phyloP scores from a whole-genome alignment of 2,797 vertebrate genomes.

The Rhyacichthys aspro region DNA sequence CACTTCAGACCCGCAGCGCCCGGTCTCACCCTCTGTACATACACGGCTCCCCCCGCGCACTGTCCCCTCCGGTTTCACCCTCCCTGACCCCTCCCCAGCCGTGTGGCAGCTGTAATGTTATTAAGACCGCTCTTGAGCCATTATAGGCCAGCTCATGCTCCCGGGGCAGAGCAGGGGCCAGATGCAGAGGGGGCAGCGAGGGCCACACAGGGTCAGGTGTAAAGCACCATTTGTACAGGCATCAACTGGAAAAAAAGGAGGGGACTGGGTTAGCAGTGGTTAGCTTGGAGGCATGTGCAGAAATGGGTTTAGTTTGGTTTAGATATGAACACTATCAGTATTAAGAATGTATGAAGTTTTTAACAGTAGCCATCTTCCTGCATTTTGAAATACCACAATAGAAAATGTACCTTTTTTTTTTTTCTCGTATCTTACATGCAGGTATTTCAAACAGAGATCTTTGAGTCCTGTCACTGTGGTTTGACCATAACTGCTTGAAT shows the following conservation, averaged over 20 bases:
- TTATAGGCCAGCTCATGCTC: constrained; percentile 53
- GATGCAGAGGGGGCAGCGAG: constrained; percentile 45
- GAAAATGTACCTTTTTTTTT: no score
- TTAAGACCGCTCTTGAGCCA: constrained; percentile 74
- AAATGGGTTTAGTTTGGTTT: neutral
- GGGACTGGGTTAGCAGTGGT: neutral
- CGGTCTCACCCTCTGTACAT: constrained; percentile 40
- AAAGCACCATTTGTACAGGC: constrained; percentile 26
- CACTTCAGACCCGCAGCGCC: constrained; percentile 39
- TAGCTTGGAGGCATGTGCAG: constrained; percentile 6
- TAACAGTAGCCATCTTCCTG: no score
- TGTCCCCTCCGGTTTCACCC: constrained; percentile 45
- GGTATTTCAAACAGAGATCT: no score
- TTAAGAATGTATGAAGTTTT: no score
- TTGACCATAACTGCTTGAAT: no score
- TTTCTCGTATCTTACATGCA: no score
- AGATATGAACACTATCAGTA: no score
- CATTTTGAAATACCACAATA: no score
- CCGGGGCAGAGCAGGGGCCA: constrained; percentile 34
- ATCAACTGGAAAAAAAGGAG: constrained; percentile 4
- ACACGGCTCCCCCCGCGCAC: neutral
- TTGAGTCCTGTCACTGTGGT: no score
- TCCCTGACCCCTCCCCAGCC: constrained; percentile 61
- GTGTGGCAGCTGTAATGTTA: constrained; percentile 76
- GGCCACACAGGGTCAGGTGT: constrained; percentile 53